Conservation (phyloP, 2,113 vertebrate genomes). For the Notechis scutatus region DNA sequence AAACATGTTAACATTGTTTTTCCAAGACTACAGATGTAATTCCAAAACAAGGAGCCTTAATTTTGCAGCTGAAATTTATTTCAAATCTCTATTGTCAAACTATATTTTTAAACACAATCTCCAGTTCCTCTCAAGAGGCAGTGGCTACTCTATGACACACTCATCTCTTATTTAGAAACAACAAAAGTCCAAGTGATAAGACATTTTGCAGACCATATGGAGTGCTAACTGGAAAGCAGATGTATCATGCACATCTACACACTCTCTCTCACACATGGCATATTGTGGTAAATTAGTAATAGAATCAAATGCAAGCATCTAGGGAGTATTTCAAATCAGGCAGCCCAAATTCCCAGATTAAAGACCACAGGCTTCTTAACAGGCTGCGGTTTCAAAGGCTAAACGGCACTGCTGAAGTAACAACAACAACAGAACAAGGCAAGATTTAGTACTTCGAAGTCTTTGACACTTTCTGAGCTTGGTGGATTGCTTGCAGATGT, state of each 20-base stretch:
- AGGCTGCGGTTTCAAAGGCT: background rate
- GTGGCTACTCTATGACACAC: background rate
- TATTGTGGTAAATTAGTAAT: background rate
- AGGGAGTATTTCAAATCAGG: background rate
- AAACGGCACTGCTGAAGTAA: background rate
- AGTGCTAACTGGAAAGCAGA: conserved; percentile 12
- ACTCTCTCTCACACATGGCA: background rate
- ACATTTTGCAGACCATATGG: conserved; percentile 12
- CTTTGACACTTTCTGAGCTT: background rate
- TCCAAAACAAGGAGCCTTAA: background rate
- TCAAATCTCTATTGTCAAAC: conserved; percentile 18
- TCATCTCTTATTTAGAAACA: conserved; percentile 1
- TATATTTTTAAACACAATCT: background rate
- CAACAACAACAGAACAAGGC: background rate
- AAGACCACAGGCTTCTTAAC: background rate
- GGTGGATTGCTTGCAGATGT: background rate
- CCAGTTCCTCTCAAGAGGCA: background rate
- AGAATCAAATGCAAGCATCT: background rate
- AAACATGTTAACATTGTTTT: background rate
- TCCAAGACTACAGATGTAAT: background rate
- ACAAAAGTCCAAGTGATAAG: conserved; percentile 5
- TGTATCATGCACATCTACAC: background rate
- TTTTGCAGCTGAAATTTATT: background rate
- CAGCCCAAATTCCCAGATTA: background rate
- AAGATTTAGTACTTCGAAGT: background rate